Evolutionary conservation across 2,113 vertebrate genomes (phyloP).

Genomic region (Atherinomorus stipes): DNA sequence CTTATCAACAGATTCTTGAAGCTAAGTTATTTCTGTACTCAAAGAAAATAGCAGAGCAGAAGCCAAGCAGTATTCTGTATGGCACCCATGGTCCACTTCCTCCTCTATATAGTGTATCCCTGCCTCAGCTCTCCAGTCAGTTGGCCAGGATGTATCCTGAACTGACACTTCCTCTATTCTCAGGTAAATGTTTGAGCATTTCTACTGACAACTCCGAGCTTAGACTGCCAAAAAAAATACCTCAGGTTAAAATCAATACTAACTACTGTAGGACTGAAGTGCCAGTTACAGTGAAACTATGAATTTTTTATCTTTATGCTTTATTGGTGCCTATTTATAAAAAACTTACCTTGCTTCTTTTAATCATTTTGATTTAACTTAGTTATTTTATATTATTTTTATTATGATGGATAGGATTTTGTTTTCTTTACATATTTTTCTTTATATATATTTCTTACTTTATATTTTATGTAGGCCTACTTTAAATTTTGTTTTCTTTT

Average conservation of each 20-base stretch:
- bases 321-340: too few species aligned
- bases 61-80: constrained; percentile 89
- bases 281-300: constrained; percentile 43
- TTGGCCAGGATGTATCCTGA: constrained; percentile 97
- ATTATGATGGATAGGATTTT: too few species aligned
- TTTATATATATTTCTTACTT: too few species aligned
- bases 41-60: constrained; percentile 91
- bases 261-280: constrained; percentile 40
- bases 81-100: constrained; percentile 93
- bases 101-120: constrained; percentile 93
- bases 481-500: too few species aligned
- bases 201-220: constrained; percentile 24
- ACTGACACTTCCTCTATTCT: constrained; percentile 96
- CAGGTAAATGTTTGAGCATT: constrained; percentile 84
- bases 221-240: constrained; percentile 15
- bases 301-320: too few species aligned
- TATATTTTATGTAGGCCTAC: too few species aligned
- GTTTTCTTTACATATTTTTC: too few species aligned
- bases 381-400: too few species aligned
- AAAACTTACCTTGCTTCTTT: too few species aligned
- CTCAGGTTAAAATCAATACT: constrained; percentile 7
- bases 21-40: constrained; percentile 93
- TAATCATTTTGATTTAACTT: too few species aligned
- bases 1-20: constrained; percentile 89
- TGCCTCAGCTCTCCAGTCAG: constrained; percentile 91